phyloP scores from a whole-genome alignment of 92 coral and sea anemone genomes.

The Desmophyllum pertusum region DNA sequence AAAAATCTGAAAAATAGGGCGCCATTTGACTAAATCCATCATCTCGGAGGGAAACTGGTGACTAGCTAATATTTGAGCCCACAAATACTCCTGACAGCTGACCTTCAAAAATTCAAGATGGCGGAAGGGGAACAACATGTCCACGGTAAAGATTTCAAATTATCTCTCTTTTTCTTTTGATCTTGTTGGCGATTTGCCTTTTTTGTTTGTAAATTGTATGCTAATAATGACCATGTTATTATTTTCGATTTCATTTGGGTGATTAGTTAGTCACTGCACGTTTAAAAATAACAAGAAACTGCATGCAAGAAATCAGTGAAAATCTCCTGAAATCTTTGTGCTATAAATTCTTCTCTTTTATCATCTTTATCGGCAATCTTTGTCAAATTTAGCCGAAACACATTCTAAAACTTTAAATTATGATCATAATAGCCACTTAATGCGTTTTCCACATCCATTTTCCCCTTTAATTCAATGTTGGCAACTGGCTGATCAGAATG shows the following conservation, averaged over 20 bases:
- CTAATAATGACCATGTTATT: neutral
- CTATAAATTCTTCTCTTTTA: too few species aligned
- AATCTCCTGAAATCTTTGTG: too few species aligned
- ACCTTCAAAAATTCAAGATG: slow-evolving; percentile 65
- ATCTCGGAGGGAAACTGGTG: slow-evolving; percentile 30
- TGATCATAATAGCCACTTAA: too few species aligned
- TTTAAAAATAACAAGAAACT: too few species aligned
- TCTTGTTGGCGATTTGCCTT: neutral
- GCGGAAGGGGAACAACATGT: slow-evolving; percentile 76
- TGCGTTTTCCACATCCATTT: too few species aligned
- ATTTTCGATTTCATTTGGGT: neutral
- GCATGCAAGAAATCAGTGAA: too few species aligned
- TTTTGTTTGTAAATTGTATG: neutral
- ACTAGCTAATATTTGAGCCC: slow-evolving; percentile 11
- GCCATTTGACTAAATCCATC: too few species aligned
- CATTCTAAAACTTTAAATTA: too few species aligned
- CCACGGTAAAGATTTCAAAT: slow-evolving; percentile 1
- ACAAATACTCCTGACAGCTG: neutral
- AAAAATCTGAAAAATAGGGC: neutral
- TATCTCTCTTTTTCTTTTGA: neutral
- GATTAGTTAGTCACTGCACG: neutral
- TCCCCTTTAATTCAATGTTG: too few species aligned
- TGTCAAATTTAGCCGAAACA: too few species aligned
- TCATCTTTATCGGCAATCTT: too few species aligned
- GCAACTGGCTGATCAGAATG: too few species aligned